A percentile compares a stretch with the other conserved stretches of the same genome.
phyloP scores from a whole-genome alignment of 2,797 vertebrate species.

The Capromys pilorides region DNA sequence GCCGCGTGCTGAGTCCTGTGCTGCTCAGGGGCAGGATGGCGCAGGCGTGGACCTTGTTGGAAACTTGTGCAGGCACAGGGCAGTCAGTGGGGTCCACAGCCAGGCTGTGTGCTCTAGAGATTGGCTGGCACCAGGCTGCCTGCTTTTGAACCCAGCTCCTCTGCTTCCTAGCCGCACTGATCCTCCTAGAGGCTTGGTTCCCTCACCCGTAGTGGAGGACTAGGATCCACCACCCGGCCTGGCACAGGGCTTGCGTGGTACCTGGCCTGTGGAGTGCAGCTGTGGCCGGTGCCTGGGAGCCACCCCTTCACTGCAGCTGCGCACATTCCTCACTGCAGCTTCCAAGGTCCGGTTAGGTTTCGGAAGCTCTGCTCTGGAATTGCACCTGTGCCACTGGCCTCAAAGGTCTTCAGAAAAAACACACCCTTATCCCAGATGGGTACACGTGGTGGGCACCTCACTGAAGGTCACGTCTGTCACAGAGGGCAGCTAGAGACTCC shows the following conservation, averaged over 20 bases:
- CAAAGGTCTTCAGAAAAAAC: not conserved
- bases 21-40: not conserved
- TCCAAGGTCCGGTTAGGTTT: rapidly evolving
- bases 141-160: not conserved
- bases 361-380: not conserved
- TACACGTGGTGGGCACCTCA: rapidly evolving
- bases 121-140: not conserved
- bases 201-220: not conserved
- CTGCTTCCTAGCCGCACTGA: rapidly evolving
- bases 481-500: not conserved
- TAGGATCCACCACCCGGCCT: not conserved
- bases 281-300: rapidly evolving
- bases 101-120: rapidly evolving
- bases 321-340: not conserved
- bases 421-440: not conserved
- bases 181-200: not conserved
- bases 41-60: not conserved
- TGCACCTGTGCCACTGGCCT: not conserved
- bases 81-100: not conserved
- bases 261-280: not conserved
- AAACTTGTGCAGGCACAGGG: not conserved
- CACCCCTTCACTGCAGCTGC: not conserved
- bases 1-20: not conserved
- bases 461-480: not conserved
- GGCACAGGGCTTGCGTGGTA: rapidly evolving